Evolutionary conservation across 2,797 vertebrate species (phyloP).

Genomic region (Discoglossus pictus): DNA sequence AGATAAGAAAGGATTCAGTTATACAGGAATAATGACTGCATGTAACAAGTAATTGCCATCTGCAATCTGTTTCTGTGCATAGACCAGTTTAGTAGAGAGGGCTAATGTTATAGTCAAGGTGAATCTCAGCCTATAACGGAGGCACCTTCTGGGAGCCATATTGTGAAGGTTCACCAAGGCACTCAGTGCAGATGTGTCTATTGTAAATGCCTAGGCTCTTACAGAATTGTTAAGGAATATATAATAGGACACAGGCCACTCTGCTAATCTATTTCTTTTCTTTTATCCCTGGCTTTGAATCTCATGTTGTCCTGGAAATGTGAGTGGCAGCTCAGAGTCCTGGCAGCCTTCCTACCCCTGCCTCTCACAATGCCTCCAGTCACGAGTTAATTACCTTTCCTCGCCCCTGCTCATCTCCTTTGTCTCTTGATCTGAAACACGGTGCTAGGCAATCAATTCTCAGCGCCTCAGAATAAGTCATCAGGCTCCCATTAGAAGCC

Average conservation of each 20-base stretch:
- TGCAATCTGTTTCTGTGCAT: too few species aligned
- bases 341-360: conserved; percentile 43
- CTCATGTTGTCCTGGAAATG: conserved; percentile 29
- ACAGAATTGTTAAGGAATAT: conserved; percentile 7
- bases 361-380: conserved; percentile 48
- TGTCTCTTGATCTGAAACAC: conserved; percentile 50
- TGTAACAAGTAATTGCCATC: too few species aligned
- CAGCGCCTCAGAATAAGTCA: conserved; percentile 45
- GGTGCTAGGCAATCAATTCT: conserved; percentile 50
- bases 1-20: too few species aligned
- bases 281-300: conserved; percentile 34
- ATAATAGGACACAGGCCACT: conserved; percentile 27
- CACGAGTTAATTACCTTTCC: conserved; percentile 52
- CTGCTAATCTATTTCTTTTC: conserved; percentile 26
- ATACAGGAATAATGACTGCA: too few species aligned
- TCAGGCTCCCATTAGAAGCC: conserved; percentile 42
- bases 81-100: too few species aligned
- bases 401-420: conserved; percentile 44
- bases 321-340: conserved; percentile 42
- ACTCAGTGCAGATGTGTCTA: not conserved
- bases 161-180: too few species aligned
- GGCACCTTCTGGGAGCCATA: too few species aligned
- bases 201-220: not conserved
- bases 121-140: too few species aligned
- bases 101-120: too few species aligned